Evolutionary conservation across 2,797 vertebrate species (phyloP).

Genomic region (Acanthurus leucopareius): DNA sequence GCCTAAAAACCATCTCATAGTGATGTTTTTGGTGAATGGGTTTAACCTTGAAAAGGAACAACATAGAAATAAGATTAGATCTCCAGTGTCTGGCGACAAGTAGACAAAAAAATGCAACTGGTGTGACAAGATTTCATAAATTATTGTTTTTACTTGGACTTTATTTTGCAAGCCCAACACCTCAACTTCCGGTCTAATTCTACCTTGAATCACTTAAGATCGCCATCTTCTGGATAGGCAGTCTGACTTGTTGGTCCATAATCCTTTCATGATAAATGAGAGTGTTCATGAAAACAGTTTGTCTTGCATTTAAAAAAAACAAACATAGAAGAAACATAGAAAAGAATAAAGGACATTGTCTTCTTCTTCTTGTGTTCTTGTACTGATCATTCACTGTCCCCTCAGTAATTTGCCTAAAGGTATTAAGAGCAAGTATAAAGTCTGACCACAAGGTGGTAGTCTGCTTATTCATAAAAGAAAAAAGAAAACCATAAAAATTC

Average conservation of each 20-base stretch:
- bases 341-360: neutral
- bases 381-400: neutral
- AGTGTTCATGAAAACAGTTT: neutral
- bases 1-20: neutral
- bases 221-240: constrained; percentile 40
- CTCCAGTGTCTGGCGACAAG: neutral
- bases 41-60: neutral
- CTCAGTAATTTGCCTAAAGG: neutral
- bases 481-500: constrained; percentile 7
- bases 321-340: neutral
- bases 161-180: constrained; percentile 11
- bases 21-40: neutral
- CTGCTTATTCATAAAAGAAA: neutral
- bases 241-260: neutral
- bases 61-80: neutral
- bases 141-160: neutral
- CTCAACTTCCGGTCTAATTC: neutral
- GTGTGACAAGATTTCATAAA: neutral
- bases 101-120: neutral
- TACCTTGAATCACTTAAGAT: neutral
- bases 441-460: constrained; percentile 60
- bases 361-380: neutral
- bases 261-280: neutral
- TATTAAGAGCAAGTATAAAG: neutral
- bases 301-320: neutral